Percentiles rank a stretch among this genome's conserved stretches.
phyloP scores from a whole-genome alignment of 2,888 invertebrate species.

The Silvanus unidentatus region DNA sequence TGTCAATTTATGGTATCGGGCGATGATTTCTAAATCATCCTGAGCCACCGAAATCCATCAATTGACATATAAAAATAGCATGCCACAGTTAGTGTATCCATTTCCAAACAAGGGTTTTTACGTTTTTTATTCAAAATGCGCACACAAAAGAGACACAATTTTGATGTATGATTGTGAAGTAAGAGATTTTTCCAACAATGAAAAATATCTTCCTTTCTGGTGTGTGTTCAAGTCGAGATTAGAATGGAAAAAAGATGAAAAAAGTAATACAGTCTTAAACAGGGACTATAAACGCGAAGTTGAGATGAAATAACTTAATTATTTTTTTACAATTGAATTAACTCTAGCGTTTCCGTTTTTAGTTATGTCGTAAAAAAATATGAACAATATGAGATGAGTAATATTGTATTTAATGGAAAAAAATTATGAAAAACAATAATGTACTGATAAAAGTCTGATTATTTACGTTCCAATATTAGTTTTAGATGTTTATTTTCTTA shows the following conservation, averaged over 20 bases:
- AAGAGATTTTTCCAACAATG: constrained; percentile 13
- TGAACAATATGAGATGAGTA: background rate
- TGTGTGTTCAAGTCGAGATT: constrained; percentile 5
- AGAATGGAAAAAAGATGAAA: background rate
- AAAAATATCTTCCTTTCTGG: background rate
- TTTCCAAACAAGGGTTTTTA: constrained; percentile 36
- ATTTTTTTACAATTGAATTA: background rate
- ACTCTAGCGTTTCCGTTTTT: too few relatives aligned
- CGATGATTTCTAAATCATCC: constrained; percentile 37
- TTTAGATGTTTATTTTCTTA: constrained; percentile 10
- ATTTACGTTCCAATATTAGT: constrained; percentile 29
- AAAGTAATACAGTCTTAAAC: too few relatives aligned
- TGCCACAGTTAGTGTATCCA: constrained; percentile 4
- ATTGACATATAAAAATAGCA: constrained; percentile 25
- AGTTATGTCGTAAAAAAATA: too few relatives aligned
- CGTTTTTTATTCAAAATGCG: constrained; percentile 24
- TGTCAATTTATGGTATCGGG: constrained; percentile 39
- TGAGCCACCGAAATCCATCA: constrained; percentile 43
- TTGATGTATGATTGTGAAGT: constrained; percentile 4
- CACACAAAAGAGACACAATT: background rate
- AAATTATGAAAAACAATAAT: background rate
- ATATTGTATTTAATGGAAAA: background rate
- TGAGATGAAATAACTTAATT: background rate
- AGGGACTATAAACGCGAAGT: background rate
- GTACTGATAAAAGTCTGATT: constrained; percentile 29